A percentile compares a stretch with the other conserved stretches of the same genome.
Evolutionary conservation across 2,113 vertebrate genomes (phyloP).

Genomic region (Leucoraja erinaceus): DNA sequence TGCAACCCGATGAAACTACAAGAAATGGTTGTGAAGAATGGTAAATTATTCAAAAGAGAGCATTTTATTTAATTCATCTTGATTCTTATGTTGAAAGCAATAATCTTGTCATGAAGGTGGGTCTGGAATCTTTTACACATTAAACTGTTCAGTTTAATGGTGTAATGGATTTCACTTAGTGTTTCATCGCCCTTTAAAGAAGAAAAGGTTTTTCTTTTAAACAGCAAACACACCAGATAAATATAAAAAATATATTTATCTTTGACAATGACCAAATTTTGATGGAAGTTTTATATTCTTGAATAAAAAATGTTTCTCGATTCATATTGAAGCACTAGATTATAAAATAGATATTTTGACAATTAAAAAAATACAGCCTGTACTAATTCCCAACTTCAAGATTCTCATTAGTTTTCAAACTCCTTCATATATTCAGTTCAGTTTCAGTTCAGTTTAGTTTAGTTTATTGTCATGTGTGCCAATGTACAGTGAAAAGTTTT

Average conservation of each 20-base stretch:
- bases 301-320: neutral
- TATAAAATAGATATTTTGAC: neutral
- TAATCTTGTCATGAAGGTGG: neutral
- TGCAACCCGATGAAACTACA: constrained; percentile 7
- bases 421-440: too few relatives aligned
- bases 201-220: neutral
- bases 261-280: neutral
- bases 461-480: too few relatives aligned
- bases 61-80: neutral
- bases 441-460: too few relatives aligned
- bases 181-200: neutral
- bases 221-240: neutral
- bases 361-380: neutral
- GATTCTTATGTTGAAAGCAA: neutral
- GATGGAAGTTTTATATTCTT: neutral
- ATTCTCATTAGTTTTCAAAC: too few relatives aligned
- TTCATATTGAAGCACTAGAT: neutral
- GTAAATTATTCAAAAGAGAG: neutral
- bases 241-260: neutral
- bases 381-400: neutral
- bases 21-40: constrained; percentile 12
- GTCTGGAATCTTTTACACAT: too few relatives aligned
- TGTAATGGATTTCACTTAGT: too few relatives aligned
- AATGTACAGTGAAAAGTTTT: too few relatives aligned
- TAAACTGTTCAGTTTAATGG: neutral